These are phyloP conservation scores for Parnassius glacialis DNA, from an alignment of 2,888 invertebrate species.

Conservation along the genomic window DNA sequence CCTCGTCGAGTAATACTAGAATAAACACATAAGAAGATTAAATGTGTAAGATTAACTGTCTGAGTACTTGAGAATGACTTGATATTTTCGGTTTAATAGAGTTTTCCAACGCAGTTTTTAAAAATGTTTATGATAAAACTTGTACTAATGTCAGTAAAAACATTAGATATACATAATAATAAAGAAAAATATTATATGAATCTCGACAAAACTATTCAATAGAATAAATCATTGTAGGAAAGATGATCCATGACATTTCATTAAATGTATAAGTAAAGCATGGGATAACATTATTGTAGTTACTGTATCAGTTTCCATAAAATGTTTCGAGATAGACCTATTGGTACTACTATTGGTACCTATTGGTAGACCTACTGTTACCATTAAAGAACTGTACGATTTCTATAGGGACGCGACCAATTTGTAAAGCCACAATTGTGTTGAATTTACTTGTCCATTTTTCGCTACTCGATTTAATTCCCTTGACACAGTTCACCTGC, in stretches of 20 bases:
- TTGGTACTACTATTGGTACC: too few relatives aligned
- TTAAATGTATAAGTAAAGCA: slow-evolving; percentile 56
- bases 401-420: neutral
- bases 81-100: slow-evolving; percentile 34
- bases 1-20: slow-evolving; percentile 22
- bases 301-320: slow-evolving; percentile 61
- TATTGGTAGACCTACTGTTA: too few relatives aligned
- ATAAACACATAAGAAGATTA: slow-evolving; percentile 27
- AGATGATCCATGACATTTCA: slow-evolving; percentile 32
- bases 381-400: neutral
- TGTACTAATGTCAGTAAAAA: too few relatives aligned
- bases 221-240: too few relatives aligned
- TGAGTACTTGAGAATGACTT: slow-evolving; percentile 4
- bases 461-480: slow-evolving; percentile 32
- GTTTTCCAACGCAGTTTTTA: too few relatives aligned
- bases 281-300: slow-evolving; percentile 67
- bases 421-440: slow-evolving; percentile 27
- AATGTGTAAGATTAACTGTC: slow-evolving; percentile 4
- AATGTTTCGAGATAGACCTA: slow-evolving; percentile 51
- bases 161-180: too few relatives aligned
- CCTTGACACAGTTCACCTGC: slow-evolving; percentile 15
- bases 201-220: too few relatives aligned
- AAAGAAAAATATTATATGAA: too few relatives aligned
- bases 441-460: slow-evolving; percentile 30
- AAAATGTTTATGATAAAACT: too few relatives aligned